Evolutionary conservation across 1,140 invertebrate species (phyloP).

Genomic region (Pantala flavescens): DNA sequence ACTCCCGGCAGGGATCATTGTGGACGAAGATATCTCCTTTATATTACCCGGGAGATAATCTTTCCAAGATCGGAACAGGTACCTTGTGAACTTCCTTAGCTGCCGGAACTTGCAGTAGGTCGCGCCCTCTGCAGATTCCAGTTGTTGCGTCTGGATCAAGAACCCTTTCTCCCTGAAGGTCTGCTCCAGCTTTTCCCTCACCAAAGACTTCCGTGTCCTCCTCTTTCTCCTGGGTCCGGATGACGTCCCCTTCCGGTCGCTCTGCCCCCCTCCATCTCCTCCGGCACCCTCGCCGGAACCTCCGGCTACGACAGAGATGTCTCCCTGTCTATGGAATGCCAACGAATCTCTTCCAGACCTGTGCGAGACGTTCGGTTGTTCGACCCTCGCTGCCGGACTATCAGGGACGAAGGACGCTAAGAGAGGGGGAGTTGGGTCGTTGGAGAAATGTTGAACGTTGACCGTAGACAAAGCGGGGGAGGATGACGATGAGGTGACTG

Average conservation of each 20-base stretch:
- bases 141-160: slow-evolving; percentile 81
- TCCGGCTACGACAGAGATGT: slow-evolving; percentile 22
- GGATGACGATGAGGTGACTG: background rate
- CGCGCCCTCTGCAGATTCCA: slow-evolving; percentile 81
- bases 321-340: slow-evolving; percentile 28
- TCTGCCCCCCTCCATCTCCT: background rate
- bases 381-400: background rate
- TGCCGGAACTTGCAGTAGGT: slow-evolving; percentile 90
- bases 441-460: background rate
- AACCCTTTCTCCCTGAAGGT: slow-evolving; percentile 89
- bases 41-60: slow-evolving; percentile 78
- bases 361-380: background rate
- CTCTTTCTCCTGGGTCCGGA: slow-evolving; percentile 46
- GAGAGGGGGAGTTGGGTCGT: background rate
- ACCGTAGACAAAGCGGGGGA: background rate
- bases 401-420: background rate
- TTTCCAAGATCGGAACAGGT: slow-evolving; percentile 85
- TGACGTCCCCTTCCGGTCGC: slow-evolving; percentile 21
- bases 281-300: slow-evolving; percentile 28
- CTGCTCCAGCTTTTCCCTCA: slow-evolving; percentile 78
- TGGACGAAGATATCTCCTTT: slow-evolving; percentile 31
- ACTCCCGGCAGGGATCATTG: background rate
- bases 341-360: slow-evolving; percentile 12
- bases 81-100: slow-evolving; percentile 80
- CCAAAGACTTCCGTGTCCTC: slow-evolving; percentile 68